Percentiles rank a stretch among this genome's conserved stretches.
These are phyloP conservation scores for Cebidichthys violaceus DNA, from an alignment of 2,113 vertebrate species.

Conservation along the genomic window DNA sequence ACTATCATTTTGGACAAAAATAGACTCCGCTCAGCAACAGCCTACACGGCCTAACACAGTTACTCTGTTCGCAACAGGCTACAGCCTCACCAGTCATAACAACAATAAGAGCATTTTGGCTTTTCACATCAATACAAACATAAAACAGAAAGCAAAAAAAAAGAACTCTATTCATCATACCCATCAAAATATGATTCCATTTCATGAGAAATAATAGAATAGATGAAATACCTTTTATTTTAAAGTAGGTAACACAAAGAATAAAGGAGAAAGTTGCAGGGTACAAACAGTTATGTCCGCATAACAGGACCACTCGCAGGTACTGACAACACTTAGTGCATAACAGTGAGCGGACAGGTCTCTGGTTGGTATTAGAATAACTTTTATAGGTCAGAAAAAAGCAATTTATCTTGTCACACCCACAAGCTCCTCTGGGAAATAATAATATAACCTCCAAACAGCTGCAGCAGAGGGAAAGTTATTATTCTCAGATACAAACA, in stretches of 20 bases:
- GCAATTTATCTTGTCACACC: slow-evolving; percentile 37
- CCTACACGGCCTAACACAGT: slow-evolving; percentile 38
- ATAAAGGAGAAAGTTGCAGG: background rate
- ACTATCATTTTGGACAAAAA: slow-evolving; percentile 71
- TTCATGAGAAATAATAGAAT: background rate
- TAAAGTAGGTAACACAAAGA: slow-evolving; percentile 1
- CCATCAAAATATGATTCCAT: background rate
- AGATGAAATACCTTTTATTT: background rate
- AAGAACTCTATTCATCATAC: background rate
- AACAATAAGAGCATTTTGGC: background rate
- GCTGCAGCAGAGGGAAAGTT: slow-evolving; percentile 16
- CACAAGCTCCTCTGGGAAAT: slow-evolving; percentile 47
- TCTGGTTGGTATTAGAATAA: background rate
- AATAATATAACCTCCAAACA: slow-evolving; percentile 25
- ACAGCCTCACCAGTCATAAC: slow-evolving; percentile 5
- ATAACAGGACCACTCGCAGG: background rate
- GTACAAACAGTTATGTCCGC: background rate
- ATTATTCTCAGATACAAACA: slow-evolving; percentile 23
- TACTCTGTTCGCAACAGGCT: slow-evolving; percentile 35
- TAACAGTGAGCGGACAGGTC: slow-evolving; percentile 11
- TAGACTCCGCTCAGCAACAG: slow-evolving; percentile 54
- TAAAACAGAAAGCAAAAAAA: slow-evolving; percentile 1
- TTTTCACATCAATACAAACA: slow-evolving; percentile 16
- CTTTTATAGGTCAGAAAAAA: slow-evolving; percentile 39
- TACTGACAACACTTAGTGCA: background rate